Conservation (phyloP, 2,113 vertebrate species). For the Eulacestoma nigropectus region DNA sequence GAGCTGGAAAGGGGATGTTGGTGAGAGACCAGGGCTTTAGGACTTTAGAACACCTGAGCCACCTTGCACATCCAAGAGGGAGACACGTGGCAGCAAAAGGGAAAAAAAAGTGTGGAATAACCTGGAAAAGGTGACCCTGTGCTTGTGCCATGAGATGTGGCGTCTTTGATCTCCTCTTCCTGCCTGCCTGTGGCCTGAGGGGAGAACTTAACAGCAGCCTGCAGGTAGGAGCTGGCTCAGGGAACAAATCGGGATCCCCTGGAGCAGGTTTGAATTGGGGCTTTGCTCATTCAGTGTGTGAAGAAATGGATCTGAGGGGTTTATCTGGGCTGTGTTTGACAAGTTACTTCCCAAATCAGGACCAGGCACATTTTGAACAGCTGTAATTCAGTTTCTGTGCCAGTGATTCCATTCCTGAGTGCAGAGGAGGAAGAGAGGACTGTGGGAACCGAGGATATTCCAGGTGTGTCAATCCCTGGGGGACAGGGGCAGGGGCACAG, state of each 20-base stretch:
- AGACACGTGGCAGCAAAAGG: not conserved
- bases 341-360: not conserved
- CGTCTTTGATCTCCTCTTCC: not conserved
- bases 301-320: not conserved
- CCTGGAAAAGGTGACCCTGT: not conserved
- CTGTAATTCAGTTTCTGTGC: not conserved
- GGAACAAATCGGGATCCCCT: not conserved
- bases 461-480: not conserved
- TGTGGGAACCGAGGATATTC: not conserved
- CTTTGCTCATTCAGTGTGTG: not conserved
- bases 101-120: fast-evolving
- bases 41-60: not conserved
- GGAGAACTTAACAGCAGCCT: not conserved
- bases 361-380: not conserved
- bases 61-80: not conserved
- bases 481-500: not conserved
- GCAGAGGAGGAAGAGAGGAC: not conserved
- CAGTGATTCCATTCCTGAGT: not conserved
- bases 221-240: not conserved
- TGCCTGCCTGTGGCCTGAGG: not conserved
- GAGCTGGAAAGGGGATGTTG: not conserved
- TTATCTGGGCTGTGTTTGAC: not conserved
- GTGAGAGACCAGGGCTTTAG: not conserved
- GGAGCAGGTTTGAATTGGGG: fast-evolving
- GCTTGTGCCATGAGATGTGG: not conserved